Evolutionary conservation across 2,797 vertebrate species (phyloP).

Genomic region (Jordanella pulchra): DNA sequence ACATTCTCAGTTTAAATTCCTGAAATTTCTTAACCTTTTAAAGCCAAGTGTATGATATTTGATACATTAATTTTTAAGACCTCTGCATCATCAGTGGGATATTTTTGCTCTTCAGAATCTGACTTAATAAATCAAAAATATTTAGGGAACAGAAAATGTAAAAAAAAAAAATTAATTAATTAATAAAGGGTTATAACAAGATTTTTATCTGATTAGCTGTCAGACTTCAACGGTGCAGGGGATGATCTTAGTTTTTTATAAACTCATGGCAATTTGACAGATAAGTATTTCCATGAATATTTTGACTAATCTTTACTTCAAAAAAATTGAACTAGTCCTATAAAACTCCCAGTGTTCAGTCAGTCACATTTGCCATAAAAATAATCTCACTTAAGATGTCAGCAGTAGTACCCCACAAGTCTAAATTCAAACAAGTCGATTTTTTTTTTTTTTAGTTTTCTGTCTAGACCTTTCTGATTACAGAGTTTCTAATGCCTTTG

Average conservation of each 20-base stretch:
- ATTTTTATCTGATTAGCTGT: neutral
- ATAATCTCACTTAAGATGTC: neutral
- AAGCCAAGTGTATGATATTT: no score
- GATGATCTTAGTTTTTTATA: neutral
- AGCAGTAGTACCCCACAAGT: neutral
- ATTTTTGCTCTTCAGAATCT: no score
- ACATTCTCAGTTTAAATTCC: neutral
- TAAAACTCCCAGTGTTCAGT: no score
- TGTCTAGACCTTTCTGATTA: neutral
- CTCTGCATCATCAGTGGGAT: no score
- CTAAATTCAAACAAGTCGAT: neutral
- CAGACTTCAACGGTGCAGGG: neutral
- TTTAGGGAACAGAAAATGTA: no score
- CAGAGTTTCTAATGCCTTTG: no score
- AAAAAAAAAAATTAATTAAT: no score
- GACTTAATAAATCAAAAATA: no score
- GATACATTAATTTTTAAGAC: no score
- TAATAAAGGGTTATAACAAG: no score
- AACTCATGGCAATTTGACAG: neutral
- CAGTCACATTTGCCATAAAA: neutral
- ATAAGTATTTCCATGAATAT: neutral
- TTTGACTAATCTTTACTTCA: neutral
- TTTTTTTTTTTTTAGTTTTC: neutral
- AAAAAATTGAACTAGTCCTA: no score
- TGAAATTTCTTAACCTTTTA: neutral